Percentiles rank a stretch among this genome's conserved stretches.
These are phyloP conservation scores for Opisthocomus hoazin DNA, from an alignment of 2,113 vertebrate species.

Conservation along the genomic window DNA sequence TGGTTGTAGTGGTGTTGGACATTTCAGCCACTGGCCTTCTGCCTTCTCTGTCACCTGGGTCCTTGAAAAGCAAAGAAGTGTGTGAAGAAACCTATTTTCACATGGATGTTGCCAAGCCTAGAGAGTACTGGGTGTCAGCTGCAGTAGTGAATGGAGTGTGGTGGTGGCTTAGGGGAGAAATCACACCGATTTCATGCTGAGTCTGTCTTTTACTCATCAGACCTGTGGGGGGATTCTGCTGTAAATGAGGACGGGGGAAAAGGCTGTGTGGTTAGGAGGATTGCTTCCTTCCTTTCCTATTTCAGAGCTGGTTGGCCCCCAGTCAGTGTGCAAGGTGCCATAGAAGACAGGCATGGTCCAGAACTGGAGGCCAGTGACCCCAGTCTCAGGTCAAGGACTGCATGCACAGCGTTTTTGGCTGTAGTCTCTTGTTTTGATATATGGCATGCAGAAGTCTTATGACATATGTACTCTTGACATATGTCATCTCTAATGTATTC, in stretches of 20 bases:
- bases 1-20: not conserved
- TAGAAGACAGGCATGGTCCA: not conserved
- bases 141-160: not conserved
- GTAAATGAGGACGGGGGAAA: not conserved
- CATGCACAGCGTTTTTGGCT: not conserved
- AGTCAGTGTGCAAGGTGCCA: not conserved
- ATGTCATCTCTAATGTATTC: not conserved
- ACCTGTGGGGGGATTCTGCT: not conserved
- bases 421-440: not conserved
- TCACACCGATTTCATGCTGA: not conserved
- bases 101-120: not conserved
- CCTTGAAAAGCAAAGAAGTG: not conserved
- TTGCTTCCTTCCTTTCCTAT: not conserved
- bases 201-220: not conserved
- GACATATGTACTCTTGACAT: not conserved
- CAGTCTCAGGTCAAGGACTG: not conserved
- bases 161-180: not conserved
- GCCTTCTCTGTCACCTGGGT: not conserved
- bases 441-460: not conserved
- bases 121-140: not conserved
- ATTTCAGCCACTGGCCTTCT: not conserved
- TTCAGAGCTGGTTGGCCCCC: not conserved
- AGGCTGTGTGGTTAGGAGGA: not conserved
- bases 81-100: not conserved
- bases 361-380: not conserved